These are phyloP conservation scores for Ptychochromis oligacanthus DNA, from an alignment of 2,113 vertebrate genomes.

Conservation along the genomic window DNA sequence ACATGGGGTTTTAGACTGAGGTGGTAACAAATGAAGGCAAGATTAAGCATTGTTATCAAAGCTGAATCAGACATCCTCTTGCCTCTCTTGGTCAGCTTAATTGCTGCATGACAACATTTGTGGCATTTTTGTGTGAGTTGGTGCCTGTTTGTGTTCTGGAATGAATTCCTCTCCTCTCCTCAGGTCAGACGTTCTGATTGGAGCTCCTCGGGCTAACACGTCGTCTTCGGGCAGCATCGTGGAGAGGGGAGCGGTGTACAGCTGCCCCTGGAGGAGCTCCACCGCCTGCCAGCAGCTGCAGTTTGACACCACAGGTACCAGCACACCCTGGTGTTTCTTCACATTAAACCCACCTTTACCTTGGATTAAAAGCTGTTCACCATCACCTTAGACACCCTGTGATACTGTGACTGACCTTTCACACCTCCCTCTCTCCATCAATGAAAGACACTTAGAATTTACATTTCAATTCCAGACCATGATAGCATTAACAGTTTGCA, in stretches of 20 bases:
- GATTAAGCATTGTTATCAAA: background rate
- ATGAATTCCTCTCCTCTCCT: background rate
- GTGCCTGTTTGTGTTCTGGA: background rate
- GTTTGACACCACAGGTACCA: slow-evolving; percentile 88
- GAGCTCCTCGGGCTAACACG: slow-evolving; percentile 93
- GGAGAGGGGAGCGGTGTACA: slow-evolving; percentile 93
- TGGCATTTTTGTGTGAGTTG: background rate
- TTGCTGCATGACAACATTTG: background rate
- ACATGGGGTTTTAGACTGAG: background rate
- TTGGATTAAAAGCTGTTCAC: background rate
- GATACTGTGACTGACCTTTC: background rate
- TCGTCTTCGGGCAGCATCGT: slow-evolving; percentile 75
- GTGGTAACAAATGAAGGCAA: background rate
- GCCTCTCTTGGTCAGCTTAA: background rate
- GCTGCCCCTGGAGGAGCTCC: slow-evolving; percentile 84
- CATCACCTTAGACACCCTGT: background rate
- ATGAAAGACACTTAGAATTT: background rate
- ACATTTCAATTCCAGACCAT: background rate
- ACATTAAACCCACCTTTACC: background rate
- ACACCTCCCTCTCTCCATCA: background rate
- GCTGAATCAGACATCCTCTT: background rate
- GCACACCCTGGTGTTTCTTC: background rate
- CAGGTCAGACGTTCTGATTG: slow-evolving; percentile 90
- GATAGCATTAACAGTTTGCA: background rate
- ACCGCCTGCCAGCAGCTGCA: slow-evolving; percentile 83